Base-by-base conservation (phyloP, 2,113 vertebrate species). In the Illadopsis cleaveri region DNA sequence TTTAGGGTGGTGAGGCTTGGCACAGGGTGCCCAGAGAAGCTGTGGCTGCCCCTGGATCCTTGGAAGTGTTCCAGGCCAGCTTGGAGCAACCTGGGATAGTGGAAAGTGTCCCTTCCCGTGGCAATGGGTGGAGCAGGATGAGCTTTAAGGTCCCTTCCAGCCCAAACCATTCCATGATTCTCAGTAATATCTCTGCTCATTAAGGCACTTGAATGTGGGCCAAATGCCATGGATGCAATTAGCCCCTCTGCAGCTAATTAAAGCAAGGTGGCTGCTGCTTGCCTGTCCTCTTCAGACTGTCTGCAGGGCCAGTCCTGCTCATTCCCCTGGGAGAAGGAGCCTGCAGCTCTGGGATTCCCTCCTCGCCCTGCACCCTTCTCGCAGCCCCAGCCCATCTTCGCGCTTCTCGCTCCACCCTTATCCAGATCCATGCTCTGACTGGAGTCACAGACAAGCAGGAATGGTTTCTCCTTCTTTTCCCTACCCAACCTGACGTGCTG, bases 401-500 rank as follows among this genome's bases (percentile, higher is more conserved):
- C 27, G 38, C 82, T 28, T 37, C 70, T 53, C 35, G 16, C 42
- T 51, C 65, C 66, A 3, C 22, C 37, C 20, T 17, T 10, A 5
- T 0, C 9, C 82, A 54, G 25, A 14, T 42, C 81, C 23, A 0
- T 1, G 66, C 11, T 9, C 47, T 60, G 33, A 3, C 78, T 27
- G 72, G 71, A 61, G 23, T 15, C 82, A 35, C 80, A 15, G 35
- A 10, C 60, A 3, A 78, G 64, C 92, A 75, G 81, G 40, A 79
- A 47, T 13, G 10, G 8, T 44, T 64, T 53, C 95, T 80, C 35
- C 0, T 73, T 6, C 86, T 79, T 53, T 31, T 3, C 95, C 84
- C 50, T 60, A 8, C 93, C 95, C 91, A 47, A 42, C 94, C 89
- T 97, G 31, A 93, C 79, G 31, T 97, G 96, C 96, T 94, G 37